Percentiles rank a stretch among this genome's conserved stretches.
Conservation (phyloP, 2,888 invertebrate genomes). For the Coelogynopora nodosa region DNA sequence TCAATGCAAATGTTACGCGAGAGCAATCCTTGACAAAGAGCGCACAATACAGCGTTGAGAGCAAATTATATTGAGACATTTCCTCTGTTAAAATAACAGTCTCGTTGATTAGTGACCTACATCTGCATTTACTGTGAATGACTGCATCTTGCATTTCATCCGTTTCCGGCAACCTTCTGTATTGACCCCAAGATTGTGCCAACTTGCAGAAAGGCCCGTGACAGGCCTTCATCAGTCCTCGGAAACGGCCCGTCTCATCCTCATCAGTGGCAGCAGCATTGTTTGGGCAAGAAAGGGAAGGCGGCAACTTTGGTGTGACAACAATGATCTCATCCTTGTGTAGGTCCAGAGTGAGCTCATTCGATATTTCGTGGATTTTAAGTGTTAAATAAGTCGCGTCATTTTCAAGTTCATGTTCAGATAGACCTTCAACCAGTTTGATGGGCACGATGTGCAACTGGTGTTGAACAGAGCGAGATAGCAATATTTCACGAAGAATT, state of each 20-base stretch:
- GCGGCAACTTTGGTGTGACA: neutral
- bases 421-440: neutral
- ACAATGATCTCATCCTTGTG: neutral
- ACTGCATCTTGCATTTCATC: too few relatives aligned
- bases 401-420: neutral
- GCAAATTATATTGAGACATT: neutral
- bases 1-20: neutral
- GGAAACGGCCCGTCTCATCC: too few relatives aligned
- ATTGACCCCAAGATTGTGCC: too few relatives aligned
- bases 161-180: too few relatives aligned
- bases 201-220: too few relatives aligned
- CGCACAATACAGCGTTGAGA: neutral
- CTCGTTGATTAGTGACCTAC: neutral
- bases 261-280: too few relatives aligned
- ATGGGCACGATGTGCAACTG: neutral
- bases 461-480: neutral
- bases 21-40: neutral
- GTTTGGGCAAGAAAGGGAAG: too few relatives aligned
- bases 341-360: neutral
- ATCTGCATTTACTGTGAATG: too few relatives aligned
- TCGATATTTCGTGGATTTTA: neutral
- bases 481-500: neutral
- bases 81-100: neutral
- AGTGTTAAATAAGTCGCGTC: neutral
- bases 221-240: too few relatives aligned